Percentiles rank a stretch among this genome's conserved stretches.
Evolutionary conservation across 2,888 invertebrate species (phyloP).

Genomic region (Cinara cedri): DNA sequence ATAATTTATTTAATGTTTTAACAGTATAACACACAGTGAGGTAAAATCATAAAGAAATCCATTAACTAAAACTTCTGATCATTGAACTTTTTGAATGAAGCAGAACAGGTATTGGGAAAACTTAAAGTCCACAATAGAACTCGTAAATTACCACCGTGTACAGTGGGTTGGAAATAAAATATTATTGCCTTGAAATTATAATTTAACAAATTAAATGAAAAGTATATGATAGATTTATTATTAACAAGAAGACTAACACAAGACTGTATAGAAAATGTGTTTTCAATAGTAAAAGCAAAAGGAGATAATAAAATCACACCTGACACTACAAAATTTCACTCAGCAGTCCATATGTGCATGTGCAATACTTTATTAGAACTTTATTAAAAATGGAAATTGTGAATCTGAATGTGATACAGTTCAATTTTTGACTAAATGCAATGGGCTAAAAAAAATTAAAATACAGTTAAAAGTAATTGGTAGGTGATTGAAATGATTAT

Average conservation of each 20-base stretch:
- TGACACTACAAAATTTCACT: too few species aligned
- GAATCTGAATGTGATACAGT: too few species aligned
- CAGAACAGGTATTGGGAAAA: neutral
- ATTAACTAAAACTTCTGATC: neutral
- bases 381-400: neutral
- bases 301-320: too few species aligned
- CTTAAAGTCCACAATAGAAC: neutral
- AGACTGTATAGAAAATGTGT: neutral
- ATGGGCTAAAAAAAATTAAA: too few species aligned
- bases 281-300: too few species aligned
- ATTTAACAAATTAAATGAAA: neutral
- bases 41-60: neutral
- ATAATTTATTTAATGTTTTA: constrained; percentile 5
- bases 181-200: neutral
- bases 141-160: neutral
- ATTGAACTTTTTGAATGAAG: neutral
- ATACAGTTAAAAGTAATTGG: too few species aligned
- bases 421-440: too few species aligned
- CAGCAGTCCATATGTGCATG: too few species aligned
- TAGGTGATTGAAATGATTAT: too few species aligned
- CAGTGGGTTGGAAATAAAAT: neutral
- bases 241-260: neutral
- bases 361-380: too few species aligned
- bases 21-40: neutral
- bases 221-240: neutral